Evolutionary conservation across 1,140 invertebrate species (phyloP).

Genomic region (Zaprionus vittiger): DNA sequence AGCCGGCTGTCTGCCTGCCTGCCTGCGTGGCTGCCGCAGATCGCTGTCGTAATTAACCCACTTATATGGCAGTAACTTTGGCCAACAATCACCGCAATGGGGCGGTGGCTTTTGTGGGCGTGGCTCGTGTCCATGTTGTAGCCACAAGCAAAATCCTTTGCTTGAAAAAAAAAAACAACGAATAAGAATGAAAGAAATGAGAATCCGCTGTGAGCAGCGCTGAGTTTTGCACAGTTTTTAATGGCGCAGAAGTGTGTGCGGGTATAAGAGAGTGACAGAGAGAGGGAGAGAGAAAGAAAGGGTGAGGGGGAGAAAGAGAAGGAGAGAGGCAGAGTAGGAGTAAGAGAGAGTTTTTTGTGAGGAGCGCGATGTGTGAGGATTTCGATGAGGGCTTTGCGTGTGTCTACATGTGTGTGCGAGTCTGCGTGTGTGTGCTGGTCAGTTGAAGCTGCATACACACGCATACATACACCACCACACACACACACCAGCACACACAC

Average conservation of each 20-base stretch:
- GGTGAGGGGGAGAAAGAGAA: background rate
- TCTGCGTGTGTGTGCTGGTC: conserved; percentile 11
- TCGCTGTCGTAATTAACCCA: conserved; percentile 72
- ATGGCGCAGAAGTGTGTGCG: conserved; percentile 54
- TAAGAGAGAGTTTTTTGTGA: conserved; percentile 13
- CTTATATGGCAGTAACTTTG: conserved; percentile 58
- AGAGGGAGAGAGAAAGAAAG: background rate
- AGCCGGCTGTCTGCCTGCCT: background rate
- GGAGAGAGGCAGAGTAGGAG: too few species aligned
- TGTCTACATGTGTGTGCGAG: conserved; percentile 23
- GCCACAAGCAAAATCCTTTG: conserved; percentile 34
- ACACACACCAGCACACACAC: conserved; percentile 20
- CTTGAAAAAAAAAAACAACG: conserved; percentile 44
- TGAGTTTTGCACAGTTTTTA: conserved; percentile 72
- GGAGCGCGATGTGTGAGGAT: conserved; percentile 36
- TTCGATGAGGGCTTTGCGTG: conserved; percentile 50
- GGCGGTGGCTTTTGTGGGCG: conserved; percentile 42
- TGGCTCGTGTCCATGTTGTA: conserved; percentile 29
- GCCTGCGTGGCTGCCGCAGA: conserved; percentile 14
- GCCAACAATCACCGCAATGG: conserved; percentile 30
- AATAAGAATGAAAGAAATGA: conserved; percentile 13
- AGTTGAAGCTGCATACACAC: background rate
- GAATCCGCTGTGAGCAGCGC: conserved; percentile 53
- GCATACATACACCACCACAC: conserved; percentile 15
- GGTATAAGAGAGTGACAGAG: conserved; percentile 17